Percentiles rank a stretch among this genome's conserved stretches.
These are phyloP conservation scores for Cryptomyrus ogoouensis DNA, from an alignment of 2,113 vertebrate genomes.

Conservation along the genomic window DNA sequence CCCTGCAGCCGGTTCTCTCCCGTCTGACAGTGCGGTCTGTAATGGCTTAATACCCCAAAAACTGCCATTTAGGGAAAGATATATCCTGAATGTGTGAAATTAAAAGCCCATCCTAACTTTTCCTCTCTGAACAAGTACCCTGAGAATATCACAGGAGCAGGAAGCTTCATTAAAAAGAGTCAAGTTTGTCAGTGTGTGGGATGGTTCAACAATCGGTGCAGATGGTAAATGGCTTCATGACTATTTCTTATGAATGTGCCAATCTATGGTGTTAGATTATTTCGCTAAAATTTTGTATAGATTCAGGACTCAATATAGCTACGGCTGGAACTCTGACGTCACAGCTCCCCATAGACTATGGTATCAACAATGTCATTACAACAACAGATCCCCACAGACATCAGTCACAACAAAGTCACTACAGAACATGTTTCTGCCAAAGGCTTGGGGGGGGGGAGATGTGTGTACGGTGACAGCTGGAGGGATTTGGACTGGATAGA, in stretches of 20 bases:
- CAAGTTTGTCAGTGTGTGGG: neutral
- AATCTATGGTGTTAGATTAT: neutral
- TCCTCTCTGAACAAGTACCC: neutral
- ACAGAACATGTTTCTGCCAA: neutral
- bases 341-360: neutral
- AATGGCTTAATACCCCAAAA: conserved; percentile 30
- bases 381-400: neutral
- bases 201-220: neutral
- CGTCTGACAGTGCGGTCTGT: conserved; percentile 23
- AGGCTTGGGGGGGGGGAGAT: neutral
- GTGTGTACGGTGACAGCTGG: neutral
- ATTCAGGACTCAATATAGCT: neutral
- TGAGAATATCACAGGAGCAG: neutral
- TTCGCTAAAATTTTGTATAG: neutral
- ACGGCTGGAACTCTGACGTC: neutral
- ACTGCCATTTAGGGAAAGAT: conserved; percentile 14
- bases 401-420: neutral
- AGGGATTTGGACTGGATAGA: neutral
- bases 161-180: neutral
- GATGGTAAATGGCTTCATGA: neutral
- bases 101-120: neutral
- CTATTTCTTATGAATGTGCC: neutral
- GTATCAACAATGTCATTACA: neutral
- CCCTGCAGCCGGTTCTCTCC: conserved; percentile 33
- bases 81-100: neutral